A percentile compares a stretch with the other conserved stretches of the same genome.
These are phyloP conservation scores for Pteropus rufus DNA, from an alignment of 2,797 vertebrate species.

Conservation along the genomic window DNA sequence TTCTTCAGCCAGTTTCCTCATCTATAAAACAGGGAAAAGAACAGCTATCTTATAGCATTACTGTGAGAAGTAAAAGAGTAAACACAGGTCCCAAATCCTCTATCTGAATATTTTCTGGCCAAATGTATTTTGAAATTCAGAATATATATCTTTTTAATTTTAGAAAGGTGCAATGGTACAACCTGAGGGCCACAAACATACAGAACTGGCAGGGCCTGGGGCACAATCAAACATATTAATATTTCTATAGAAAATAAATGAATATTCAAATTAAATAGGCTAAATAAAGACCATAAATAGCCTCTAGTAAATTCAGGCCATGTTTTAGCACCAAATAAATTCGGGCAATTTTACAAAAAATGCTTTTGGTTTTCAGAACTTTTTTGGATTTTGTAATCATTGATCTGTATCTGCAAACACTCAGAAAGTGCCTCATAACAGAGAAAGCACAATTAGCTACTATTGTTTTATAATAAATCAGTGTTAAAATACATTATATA, in stretches of 20 bases:
- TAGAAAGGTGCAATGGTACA: neutral
- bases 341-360: neutral
- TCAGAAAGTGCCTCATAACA: neutral
- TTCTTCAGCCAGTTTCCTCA: neutral
- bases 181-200: neutral
- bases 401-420: neutral
- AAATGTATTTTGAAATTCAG: neutral
- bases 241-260: neutral
- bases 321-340: neutral
- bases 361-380: neutral
- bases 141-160: neutral
- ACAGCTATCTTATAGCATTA: neutral
- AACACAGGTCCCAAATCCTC: neutral
- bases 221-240: neutral
- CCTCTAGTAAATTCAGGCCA: neutral
- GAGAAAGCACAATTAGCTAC: neutral
- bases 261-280: conserved; percentile 1
- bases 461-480: neutral
- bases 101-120: neutral
- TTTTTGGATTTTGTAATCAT: neutral
- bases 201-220: neutral
- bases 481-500: neutral
- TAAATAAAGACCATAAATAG: neutral
- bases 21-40: neutral
- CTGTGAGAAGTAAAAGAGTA: neutral